phyloP scores from a whole-genome alignment of 2,797 vertebrate species.

The Melanotaenia parkinsoni region DNA sequence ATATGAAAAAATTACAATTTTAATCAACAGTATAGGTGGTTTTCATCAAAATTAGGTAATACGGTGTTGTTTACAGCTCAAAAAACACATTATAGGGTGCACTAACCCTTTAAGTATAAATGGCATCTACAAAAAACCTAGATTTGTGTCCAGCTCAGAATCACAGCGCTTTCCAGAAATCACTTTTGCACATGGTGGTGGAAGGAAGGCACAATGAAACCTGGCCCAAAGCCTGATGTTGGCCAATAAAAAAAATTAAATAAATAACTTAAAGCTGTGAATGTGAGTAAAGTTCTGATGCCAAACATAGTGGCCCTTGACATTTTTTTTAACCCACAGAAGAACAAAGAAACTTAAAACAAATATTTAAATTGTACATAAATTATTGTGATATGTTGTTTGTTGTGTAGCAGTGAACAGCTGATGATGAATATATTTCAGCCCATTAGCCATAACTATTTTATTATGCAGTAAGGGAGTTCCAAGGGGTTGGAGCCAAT shows the following conservation, averaged over 20 bases:
- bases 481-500: neutral
- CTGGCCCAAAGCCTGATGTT: slow-evolving; percentile 57
- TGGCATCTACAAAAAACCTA: neutral
- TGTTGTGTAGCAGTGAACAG: slow-evolving; percentile 5
- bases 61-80: too few species aligned
- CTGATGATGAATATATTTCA: slow-evolving; percentile 16
- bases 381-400: slow-evolving; percentile 24
- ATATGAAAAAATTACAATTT: too few species aligned
- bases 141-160: neutral
- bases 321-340: slow-evolving; percentile 38
- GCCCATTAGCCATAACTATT: neutral
- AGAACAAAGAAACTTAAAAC: slow-evolving; percentile 7
- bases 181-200: slow-evolving; percentile 25
- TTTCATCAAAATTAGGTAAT: too few species aligned
- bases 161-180: slow-evolving; percentile 18
- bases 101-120: neutral
- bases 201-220: slow-evolving; percentile 39
- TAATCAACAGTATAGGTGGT: too few species aligned
- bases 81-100: too few species aligned
- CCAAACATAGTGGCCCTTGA: slow-evolving; percentile 59
- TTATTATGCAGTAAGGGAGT: neutral
- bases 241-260: slow-evolving; percentile 64
- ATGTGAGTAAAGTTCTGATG: slow-evolving; percentile 56
- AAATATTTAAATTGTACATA: slow-evolving; percentile 15
- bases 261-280: slow-evolving; percentile 58